These are phyloP conservation scores for Tiphia femorata DNA, from an alignment of 2,888 invertebrate genomes.

Conservation along the genomic window DNA sequence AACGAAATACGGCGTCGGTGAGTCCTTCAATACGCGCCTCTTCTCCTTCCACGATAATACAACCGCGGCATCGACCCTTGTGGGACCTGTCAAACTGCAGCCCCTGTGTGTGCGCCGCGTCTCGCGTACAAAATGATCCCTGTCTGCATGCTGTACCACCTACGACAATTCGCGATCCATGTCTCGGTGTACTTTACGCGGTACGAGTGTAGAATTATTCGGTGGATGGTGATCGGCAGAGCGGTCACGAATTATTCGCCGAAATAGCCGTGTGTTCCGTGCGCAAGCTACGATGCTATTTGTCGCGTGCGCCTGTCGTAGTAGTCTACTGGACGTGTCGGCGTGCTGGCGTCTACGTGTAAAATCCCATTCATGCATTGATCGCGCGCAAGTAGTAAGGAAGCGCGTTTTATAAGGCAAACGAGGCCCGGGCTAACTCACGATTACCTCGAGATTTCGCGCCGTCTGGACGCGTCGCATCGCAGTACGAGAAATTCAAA, in stretches of 20 bases:
- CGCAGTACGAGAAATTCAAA: neutral
- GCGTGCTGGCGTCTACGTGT: constrained; percentile 39
- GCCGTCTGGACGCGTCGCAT: constrained; percentile 12
- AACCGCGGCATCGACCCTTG: constrained; percentile 28
- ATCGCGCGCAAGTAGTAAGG: constrained; percentile 54
- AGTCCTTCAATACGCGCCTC: constrained; percentile 65
- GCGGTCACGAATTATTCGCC: no score
- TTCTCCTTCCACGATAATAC: constrained; percentile 16
- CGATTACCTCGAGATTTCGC: constrained; percentile 30
- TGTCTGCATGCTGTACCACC: neutral
- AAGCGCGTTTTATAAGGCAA: constrained; percentile 44
- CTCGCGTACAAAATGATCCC: neutral
- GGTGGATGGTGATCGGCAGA: no score
- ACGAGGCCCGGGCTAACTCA: constrained; percentile 34
- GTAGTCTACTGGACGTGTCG: constrained; percentile 23
- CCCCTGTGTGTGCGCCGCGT: neutral
- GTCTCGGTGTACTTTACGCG: neutral
- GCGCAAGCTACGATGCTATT: neutral
- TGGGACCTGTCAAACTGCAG: constrained; percentile 45
- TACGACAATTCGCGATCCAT: neutral
- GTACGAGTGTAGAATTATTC: neutral
- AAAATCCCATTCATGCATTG: constrained; percentile 64
- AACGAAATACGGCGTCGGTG: constrained; percentile 82
- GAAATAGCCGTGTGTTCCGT: constrained; percentile 5
- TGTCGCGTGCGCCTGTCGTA: neutral